Evolutionary conservation across 1,140 invertebrate species (phyloP), one percentile per base, ranked within the genome.

Genomic region (Bombus waltoni): DNA sequence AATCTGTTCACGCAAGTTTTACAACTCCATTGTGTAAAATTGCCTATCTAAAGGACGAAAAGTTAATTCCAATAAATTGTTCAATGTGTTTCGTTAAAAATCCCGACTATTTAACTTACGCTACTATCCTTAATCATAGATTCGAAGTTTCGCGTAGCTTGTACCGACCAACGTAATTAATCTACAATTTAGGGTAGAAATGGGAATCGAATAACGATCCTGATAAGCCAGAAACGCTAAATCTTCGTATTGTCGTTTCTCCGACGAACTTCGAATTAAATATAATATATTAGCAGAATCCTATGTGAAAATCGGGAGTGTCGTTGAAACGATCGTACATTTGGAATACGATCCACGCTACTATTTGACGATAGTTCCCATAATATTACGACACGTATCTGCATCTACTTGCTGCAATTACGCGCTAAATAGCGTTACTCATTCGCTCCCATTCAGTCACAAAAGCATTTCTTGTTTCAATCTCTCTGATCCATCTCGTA

Each of bases 261-360:
- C 75, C 0, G 74, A 44, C n/a, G 9, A 84, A 42, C 38, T 13
- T 71, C 38, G 25, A 77, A 35, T 32, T 32, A 59, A 78, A 70
- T 47, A 40, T 44, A n/a, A 77, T 5, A 59, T 53, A 38, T 3
- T 22, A 32, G 25, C 65, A 22, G 1, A 11, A 32, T 66, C 9
- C 47, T 83, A 83, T 25, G 5, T n/a, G 35, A 71, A 83, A 78
- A 71, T 71, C 25, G 44, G n/a, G 77, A 77, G 62, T 77, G 38
- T 35, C 35, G 32, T 62, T 71, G 42, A 68, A 83, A 53, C 22
- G 72, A 28, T 75, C 15, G 22, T 74, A 47, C 53, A 28, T 44
- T 66, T 66, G n/a, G 0, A 44, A 3, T 47, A 42, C 59, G 44
- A 42, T 40, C 62, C 42, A 68, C 11, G 42, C 42, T 68, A 78